Percentiles rank a stretch among this genome's conserved stretches.
phyloP scores from a whole-genome alignment of 2,888 invertebrate genomes.

The Tinea pellionella region DNA sequence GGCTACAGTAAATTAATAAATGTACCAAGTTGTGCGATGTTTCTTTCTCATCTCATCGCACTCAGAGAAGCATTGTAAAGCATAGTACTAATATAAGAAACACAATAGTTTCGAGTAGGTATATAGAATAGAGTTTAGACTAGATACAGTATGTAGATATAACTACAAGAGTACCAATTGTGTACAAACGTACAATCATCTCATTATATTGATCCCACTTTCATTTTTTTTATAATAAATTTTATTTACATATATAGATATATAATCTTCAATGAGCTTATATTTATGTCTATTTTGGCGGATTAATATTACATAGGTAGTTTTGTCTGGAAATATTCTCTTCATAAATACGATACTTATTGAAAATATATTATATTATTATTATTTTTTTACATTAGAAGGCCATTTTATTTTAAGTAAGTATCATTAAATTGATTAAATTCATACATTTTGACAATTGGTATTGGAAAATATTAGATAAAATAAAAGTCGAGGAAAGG shows the following conservation, averaged over 20 bases:
- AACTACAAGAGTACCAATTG: slow-evolving; percentile 59
- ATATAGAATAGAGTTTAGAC: slow-evolving; percentile 49
- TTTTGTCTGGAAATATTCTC: neutral
- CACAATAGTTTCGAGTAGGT: slow-evolving; percentile 15
- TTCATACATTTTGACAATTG: slow-evolving; percentile 7
- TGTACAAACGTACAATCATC: slow-evolving; percentile 59
- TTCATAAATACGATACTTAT: neutral
- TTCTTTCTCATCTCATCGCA: neutral
- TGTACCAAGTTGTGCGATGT: neutral
- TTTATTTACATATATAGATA: slow-evolving; percentile 62
- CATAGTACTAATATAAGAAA: slow-evolving; percentile 1
- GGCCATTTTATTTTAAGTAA: neutral
- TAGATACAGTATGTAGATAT: slow-evolving; percentile 42
- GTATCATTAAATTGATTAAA: neutral
- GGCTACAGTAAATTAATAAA: slow-evolving; percentile 6
- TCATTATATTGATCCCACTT: slow-evolving; percentile 66
- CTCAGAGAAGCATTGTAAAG: slow-evolving; percentile 11
- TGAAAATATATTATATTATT: neutral
- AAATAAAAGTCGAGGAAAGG: slow-evolving; percentile 22
- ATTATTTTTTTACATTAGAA: neutral
- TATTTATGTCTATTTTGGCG: slow-evolving; percentile 4
- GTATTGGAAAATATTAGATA: slow-evolving; percentile 7
- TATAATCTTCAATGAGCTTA: neutral
- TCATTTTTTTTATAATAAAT: slow-evolving; percentile 46
- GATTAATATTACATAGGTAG: neutral